Evolutionary conservation across 2,113 vertebrate species (phyloP).

Genomic region (Ovis canadensis): DNA sequence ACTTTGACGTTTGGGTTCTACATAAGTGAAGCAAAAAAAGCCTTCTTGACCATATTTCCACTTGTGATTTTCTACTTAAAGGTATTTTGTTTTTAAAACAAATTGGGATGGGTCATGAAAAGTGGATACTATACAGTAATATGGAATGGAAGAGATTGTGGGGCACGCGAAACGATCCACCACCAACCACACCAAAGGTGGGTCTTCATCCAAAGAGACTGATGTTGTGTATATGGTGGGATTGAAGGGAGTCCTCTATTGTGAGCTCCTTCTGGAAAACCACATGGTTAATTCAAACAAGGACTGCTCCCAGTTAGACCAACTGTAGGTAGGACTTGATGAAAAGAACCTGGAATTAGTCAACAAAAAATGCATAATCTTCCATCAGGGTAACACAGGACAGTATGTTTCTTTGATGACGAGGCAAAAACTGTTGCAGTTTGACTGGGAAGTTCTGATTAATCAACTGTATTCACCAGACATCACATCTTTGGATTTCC

Average conservation of each 20-base stretch:
- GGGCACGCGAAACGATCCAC: background rate
- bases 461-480: background rate
- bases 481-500: background rate
- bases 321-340: background rate
- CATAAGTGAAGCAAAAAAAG: background rate
- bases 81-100: background rate
- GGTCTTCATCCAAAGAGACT: background rate
- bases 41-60: background rate
- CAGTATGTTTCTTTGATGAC: background rate
- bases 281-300: background rate
- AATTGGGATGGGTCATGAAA: background rate
- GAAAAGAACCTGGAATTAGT: background rate
- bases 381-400: background rate
- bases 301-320: background rate
- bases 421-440: background rate
- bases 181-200: background rate
- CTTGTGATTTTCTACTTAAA: background rate
- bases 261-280: background rate
- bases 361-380: background rate
- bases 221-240: background rate
- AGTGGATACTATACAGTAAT: background rate
- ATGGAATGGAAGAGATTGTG: background rate
- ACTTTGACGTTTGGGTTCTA: background rate
- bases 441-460: background rate
- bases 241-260: background rate